phyloP scores from a whole-genome alignment of 1,140 invertebrate genomes.

The Micrasema longulum region DNA sequence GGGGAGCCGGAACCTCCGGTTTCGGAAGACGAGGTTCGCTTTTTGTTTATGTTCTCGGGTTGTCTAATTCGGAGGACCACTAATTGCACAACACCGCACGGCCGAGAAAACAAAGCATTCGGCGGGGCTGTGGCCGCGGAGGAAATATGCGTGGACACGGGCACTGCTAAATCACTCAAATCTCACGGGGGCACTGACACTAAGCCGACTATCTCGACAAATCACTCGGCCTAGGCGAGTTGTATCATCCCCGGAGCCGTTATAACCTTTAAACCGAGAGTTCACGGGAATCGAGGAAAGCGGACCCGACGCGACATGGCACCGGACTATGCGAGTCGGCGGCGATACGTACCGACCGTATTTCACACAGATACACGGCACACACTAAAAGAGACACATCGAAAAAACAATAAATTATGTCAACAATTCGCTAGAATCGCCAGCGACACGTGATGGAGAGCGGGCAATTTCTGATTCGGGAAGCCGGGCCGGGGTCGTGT shows the following conservation, averaged over 20 bases:
- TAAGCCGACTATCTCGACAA: conserved; percentile 19
- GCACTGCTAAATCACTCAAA: conserved; percentile 34
- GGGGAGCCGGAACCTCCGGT: no score
- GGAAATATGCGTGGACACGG: conserved; percentile 20
- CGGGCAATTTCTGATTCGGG: neutral
- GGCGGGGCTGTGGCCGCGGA: conserved; percentile 27
- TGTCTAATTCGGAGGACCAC: conserved; percentile 8
- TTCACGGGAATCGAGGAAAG: conserved; percentile 7
- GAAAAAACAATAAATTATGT: conserved; percentile 48
- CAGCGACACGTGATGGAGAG: conserved; percentile 40
- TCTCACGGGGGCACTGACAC: conserved; percentile 29
- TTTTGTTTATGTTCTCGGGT: conserved; percentile 2
- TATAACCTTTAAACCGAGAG: no score
- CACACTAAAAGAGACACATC: conserved; percentile 44
- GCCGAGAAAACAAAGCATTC: conserved; percentile 44
- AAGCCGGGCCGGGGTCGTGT: conserved; percentile 1
- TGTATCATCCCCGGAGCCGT: no score
- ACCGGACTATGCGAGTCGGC: conserved; percentile 29
- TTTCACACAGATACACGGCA: conserved; percentile 41
- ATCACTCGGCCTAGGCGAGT: conserved; percentile 22
- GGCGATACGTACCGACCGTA: conserved; percentile 39
- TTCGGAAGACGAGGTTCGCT: conserved; percentile 8
- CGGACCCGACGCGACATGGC: conserved; percentile 17
- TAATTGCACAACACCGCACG: conserved; percentile 46
- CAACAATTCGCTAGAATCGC: conserved; percentile 45